Base-by-base conservation (phyloP, 2,797 vertebrate species). In the Orientallactaga sibirica region DNA sequence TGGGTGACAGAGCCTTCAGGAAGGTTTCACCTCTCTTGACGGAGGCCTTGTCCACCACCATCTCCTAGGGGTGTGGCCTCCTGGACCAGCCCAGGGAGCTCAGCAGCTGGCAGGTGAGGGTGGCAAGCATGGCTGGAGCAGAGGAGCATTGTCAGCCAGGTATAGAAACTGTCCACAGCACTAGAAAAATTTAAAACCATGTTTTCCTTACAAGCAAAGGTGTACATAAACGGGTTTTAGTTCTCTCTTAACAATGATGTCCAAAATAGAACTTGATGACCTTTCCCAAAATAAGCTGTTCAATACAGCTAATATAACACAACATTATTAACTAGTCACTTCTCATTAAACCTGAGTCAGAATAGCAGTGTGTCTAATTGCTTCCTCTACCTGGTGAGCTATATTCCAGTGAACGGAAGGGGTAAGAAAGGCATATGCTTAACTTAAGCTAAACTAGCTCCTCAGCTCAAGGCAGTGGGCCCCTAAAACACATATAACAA, bases 201-300 rank as follows among this genome's bases (percentile, higher is more conserved):
- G 41, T 86, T 84, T 80, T 86, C 62, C 76, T 95, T 68, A 94
- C 79, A 76, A 64, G 33, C 43, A 83, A 93, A 83, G 77, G 75
- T 12, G 6, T 25, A 20, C 16, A 61, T 71, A 78, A 91, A 16
- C 58, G 88, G 14, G 37, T n/a, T 75, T 61, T 14, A 62, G 75
- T 90, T 93, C 29, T 90, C 66, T 78, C 76, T 79, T 70, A 70
- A 70, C 41, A 33, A 2, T 22, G 48, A 67, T 16, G 55, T 67
- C 85, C 61, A 0, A 27, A 73, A 61, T 75, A 62, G 25, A 92
- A 78, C 33, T 73, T 67, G 43, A 78, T 89, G 71, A 76, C 43
- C n/a, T 68, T 22, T 16, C 61, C 62, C 55, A 70, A 41, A 70
- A 41, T 41, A 67, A 66, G 66, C 20, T 66, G 70, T 74, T 77